Evolutionary conservation across 1,140 invertebrate genomes (phyloP), one percentile per base, ranked within the genome.

Genomic region (Monochamus saltuarius): DNA sequence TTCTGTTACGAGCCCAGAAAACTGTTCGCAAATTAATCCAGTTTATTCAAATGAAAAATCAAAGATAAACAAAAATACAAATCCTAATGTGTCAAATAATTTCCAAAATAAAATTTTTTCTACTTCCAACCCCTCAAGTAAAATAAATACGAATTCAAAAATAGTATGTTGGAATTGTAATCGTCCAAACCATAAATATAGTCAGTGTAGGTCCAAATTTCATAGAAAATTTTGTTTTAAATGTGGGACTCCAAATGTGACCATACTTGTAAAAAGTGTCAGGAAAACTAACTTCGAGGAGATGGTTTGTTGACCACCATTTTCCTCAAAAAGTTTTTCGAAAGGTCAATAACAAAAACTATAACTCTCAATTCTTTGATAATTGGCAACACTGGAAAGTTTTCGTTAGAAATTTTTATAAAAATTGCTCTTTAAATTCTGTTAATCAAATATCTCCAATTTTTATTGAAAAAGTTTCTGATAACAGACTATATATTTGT

Each of bases 101-200:
- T n/a, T n/a, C n/a, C n/a, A n/a, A n/a, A 45, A 45, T 45, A 14
- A 14, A 45, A 45, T 14, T 45, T 9, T 14, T 14, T 45, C 42
- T 9, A 7, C 9, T 7, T 7, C 7, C 16, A 9, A 14, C 7
- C 7, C 7, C 8, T 9, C 42, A 10, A 45, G 42, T 14, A 7
- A 9, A 14, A 7, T 14, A 9, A 45, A 7, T 7, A 7, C 13
- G 7, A 14, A 45, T 11, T 8, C 42, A 8, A 45, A 9, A 9
- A 45, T 45, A 9, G 16, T 14, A 14, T 45, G 42, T 45, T 45
- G 42, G 42, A 45, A 45, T 7, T 45, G 42, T 14, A 45, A 45
- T 45, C 42, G 16, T 7, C 7, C 14, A 7, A 45, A 45, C 16
- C 42, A 45, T 14, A 45, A 9, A 9, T 14, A 9, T 45, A 9